A percentile compares a stretch with the other conserved stretches of the same genome.
phyloP scores from a whole-genome alignment of 2,797 vertebrate genomes.

The Neopelma chrysocephalum region DNA sequence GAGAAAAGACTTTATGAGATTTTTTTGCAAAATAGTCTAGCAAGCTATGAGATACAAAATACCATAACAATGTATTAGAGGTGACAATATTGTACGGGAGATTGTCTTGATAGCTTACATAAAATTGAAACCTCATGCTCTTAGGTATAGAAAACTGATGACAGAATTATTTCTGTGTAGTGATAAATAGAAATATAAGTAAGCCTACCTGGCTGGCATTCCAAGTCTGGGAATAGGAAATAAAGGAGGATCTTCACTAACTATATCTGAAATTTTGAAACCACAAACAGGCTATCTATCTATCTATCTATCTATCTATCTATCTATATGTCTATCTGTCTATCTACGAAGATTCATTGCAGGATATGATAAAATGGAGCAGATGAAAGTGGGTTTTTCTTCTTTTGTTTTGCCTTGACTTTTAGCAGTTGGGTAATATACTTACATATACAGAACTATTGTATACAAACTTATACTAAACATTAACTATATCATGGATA shows the following conservation, averaged over 20 bases:
- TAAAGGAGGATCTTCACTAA: neutral
- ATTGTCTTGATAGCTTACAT: neutral
- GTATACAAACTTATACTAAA: neutral
- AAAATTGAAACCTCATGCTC: neutral
- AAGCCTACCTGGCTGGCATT: neutral
- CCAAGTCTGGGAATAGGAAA: neutral
- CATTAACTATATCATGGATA: neutral
- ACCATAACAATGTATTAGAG: neutral
- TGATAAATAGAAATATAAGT: neutral
- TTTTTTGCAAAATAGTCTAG: neutral
- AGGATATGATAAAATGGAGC: neutral
- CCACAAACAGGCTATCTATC: neutral
- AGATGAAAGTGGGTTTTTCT: accelerated
- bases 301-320: neutral
- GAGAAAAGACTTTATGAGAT: neutral
- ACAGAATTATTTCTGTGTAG: neutral
- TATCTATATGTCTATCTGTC: neutral
- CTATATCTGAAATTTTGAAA: neutral
- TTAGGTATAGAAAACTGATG: neutral
- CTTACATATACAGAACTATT: neutral
- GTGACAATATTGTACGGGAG: neutral
- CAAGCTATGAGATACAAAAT: neutral
- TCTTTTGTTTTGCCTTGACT: neutral
- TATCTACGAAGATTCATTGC: neutral
- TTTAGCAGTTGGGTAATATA: neutral